Conservation (phyloP, 2,888 invertebrate genomes). For the Aphodius granarius region DNA sequence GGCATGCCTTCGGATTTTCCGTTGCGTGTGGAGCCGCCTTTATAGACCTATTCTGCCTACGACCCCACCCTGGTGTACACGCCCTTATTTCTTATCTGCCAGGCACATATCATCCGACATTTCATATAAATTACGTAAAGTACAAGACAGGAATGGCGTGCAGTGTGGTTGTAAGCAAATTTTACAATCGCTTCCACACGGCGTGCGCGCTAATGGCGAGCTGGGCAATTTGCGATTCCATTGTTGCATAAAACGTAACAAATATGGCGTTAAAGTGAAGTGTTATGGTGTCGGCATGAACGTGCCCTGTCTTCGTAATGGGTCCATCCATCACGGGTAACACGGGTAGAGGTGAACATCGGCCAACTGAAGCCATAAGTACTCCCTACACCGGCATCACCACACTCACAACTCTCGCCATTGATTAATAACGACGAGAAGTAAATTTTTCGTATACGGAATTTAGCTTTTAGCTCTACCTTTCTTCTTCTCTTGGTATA, state of each 20-base stretch:
- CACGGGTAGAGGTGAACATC: conserved; percentile 34
- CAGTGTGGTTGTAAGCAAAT: background rate
- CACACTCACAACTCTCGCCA: background rate
- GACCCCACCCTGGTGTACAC: no score
- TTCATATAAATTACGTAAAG: background rate
- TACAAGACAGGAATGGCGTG: background rate
- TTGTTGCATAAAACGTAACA: conserved; percentile 25
- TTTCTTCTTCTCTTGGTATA: no score
- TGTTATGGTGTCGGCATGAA: conserved; percentile 41
- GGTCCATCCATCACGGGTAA: conserved; percentile 44
- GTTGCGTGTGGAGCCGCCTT: no score
- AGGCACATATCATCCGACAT: background rate
- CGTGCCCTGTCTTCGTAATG: conserved; percentile 40
- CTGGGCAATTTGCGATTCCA: conserved; percentile 21
- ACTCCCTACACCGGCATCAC: background rate
- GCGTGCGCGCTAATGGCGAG: background rate
- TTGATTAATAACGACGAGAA: background rate
- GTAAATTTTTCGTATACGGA: no score
- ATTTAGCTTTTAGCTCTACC: no score
- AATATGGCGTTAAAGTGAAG: conserved; percentile 30
- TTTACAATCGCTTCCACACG: background rate
- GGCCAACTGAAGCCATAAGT: background rate
- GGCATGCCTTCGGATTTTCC: no score
- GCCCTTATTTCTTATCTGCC: background rate
- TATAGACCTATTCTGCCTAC: no score